These are phyloP conservation scores for Halcyon smyrnensis DNA, from an alignment of 2,797 vertebrate genomes.

Conservation along the genomic window DNA sequence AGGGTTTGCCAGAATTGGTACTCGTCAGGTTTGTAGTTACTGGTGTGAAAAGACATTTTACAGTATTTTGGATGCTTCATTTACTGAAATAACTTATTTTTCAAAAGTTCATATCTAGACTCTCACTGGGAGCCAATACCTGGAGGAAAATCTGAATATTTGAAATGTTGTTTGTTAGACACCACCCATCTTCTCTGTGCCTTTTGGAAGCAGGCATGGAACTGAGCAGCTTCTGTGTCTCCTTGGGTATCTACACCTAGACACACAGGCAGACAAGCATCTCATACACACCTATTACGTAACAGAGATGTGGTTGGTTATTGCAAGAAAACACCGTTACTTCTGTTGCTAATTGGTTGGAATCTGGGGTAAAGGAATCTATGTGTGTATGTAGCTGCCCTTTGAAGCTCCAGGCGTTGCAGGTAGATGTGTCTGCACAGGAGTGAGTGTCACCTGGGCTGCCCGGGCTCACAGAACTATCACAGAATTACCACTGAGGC, in stretches of 20 bases:
- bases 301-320: background rate
- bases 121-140: background rate
- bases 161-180: background rate
- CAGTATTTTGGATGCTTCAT: background rate
- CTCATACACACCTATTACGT: background rate
- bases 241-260: background rate
- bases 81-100: background rate
- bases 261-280: accelerated
- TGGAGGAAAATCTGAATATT: background rate
- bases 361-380: background rate
- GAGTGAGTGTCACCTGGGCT: accelerated
- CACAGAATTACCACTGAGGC: too few relatives aligned
- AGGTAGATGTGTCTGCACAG: accelerated
- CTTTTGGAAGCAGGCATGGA: background rate
- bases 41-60: background rate
- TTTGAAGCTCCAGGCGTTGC: background rate
- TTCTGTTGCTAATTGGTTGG: background rate
- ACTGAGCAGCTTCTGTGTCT: background rate
- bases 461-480: too few relatives aligned
- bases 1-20: background rate
- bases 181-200: background rate
- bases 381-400: background rate
- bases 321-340: too few relatives aligned
- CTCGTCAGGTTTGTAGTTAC: background rate
- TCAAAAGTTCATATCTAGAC: background rate